phyloP scores from a whole-genome alignment of 2,888 invertebrate genomes.

The Pristionchus maxplancki region DNA sequence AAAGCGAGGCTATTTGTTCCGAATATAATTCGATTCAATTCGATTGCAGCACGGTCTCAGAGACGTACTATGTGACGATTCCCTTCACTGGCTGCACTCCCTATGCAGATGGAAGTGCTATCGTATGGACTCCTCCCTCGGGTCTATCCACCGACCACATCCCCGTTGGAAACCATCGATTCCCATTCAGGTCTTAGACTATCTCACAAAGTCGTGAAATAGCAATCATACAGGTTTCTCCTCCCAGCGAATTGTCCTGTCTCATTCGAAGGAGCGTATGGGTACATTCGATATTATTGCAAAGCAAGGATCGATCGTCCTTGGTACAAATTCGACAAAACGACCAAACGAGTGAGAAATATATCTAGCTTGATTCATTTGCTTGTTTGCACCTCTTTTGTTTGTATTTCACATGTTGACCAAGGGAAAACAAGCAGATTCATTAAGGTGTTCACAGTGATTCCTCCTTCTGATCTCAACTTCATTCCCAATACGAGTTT shows the following conservation, averaged over 20 bases:
- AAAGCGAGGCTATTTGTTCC: too few relatives aligned
- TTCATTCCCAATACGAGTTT: slow-evolving; percentile 53
- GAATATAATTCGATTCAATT: too few relatives aligned
- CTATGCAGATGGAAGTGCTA: slow-evolving; percentile 34
- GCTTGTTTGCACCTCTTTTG: too few relatives aligned
- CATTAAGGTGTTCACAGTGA: slow-evolving; percentile 56
- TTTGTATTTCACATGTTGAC: too few relatives aligned
- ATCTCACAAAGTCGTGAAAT: too few relatives aligned
- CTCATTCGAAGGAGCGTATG: slow-evolving; percentile 58
- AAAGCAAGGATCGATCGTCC: slow-evolving; percentile 65
- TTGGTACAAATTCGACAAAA: slow-evolving; percentile 61
- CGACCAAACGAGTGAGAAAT: slow-evolving; percentile 27
- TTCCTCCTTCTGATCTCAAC: slow-evolving; percentile 62
- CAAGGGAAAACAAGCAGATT: not conserved
- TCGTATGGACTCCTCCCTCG: slow-evolving; percentile 38
- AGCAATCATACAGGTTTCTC: slow-evolving; percentile 11
- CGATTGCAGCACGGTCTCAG: not conserved
- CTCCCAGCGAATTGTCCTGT: slow-evolving; percentile 58
- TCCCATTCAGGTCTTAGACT: slow-evolving; percentile 51
- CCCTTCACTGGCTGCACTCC: slow-evolving; percentile 23
- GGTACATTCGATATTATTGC: slow-evolving; percentile 62
- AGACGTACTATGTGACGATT: slow-evolving; percentile 15
- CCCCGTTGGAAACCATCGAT: slow-evolving; percentile 15
- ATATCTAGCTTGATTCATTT: too few relatives aligned
- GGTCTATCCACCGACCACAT: slow-evolving; percentile 42